Conservation (phyloP, 2,888 invertebrate species). For the Gordius sp. region DNA sequence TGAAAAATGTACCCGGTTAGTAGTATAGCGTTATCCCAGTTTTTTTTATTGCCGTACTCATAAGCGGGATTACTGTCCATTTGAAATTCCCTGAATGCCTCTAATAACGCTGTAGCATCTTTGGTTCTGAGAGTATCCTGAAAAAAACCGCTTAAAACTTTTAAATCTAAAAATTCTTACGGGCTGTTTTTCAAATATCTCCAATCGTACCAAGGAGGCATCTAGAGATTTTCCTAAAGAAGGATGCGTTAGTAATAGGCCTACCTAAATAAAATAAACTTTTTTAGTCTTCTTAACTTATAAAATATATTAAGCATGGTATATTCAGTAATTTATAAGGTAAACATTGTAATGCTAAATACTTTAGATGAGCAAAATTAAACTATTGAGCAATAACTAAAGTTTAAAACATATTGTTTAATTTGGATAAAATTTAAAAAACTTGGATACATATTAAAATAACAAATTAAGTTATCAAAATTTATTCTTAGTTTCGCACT, state of each 20-base stretch:
- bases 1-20: constrained; percentile 5
- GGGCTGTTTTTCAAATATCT: constrained; percentile 15
- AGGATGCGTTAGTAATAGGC: constrained; percentile 3
- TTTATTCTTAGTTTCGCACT: too few relatives aligned
- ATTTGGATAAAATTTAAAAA: too few relatives aligned
- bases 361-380: too few relatives aligned
- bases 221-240: neutral
- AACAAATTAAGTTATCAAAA: too few relatives aligned
- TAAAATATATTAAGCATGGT: too few relatives aligned
- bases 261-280: constrained; percentile 1
- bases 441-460: too few relatives aligned
- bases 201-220: constrained; percentile 4
- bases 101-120: constrained; percentile 13
- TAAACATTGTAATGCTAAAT: too few relatives aligned
- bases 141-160: neutral
- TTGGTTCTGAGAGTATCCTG: constrained; percentile 1
- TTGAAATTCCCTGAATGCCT: constrained; percentile 15
- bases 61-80: neutral
- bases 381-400: too few relatives aligned
- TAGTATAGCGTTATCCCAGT: constrained; percentile 14
- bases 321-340: too few relatives aligned
- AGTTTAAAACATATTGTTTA: too few relatives aligned
- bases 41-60: neutral
- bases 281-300: too few relatives aligned
- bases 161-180: constrained; percentile 12